These are phyloP conservation scores for Leptodactylus fallax DNA, from an alignment of 2,797 vertebrate species.

Conservation along the genomic window DNA sequence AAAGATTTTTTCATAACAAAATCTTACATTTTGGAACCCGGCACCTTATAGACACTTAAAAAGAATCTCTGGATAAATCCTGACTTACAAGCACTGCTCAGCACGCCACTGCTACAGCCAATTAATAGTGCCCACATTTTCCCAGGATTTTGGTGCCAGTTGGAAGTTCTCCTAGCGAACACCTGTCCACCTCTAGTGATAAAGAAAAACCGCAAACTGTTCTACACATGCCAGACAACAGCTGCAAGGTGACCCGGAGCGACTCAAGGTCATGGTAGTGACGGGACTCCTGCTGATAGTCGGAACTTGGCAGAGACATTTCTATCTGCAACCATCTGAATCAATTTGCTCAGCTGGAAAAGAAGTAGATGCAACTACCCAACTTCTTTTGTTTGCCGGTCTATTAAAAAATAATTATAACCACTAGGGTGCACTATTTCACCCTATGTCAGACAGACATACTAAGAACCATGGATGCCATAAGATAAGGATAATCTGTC, in stretches of 20 bases:
- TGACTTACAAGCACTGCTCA: background rate
- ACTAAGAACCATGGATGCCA: no score
- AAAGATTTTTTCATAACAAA: background rate
- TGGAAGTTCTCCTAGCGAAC: constrained; percentile 48
- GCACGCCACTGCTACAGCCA: background rate
- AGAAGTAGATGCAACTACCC: background rate
- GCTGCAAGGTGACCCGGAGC: constrained; percentile 57
- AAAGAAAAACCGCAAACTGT: constrained; percentile 30
- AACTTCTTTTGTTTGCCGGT: background rate
- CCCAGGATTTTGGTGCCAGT: constrained; percentile 30
- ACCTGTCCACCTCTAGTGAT: constrained; percentile 41
- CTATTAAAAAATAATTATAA: background rate
- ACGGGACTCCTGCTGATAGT: background rate
- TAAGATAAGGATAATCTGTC: no score
- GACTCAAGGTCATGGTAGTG: constrained; percentile 35
- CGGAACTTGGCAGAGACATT: constrained; percentile 31
- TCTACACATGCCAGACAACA: constrained; percentile 52
- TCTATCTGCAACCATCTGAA: background rate
- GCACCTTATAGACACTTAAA: background rate
- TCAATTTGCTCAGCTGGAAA: background rate
- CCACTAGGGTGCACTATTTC: background rate
- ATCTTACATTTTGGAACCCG: background rate
- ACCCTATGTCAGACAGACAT: no score
- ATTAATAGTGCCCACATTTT: constrained; percentile 40
- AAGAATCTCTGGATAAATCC: no score